Evolutionary conservation across 2,888 invertebrate genomes (phyloP).

Genomic region (Volucella zonaria): DNA sequence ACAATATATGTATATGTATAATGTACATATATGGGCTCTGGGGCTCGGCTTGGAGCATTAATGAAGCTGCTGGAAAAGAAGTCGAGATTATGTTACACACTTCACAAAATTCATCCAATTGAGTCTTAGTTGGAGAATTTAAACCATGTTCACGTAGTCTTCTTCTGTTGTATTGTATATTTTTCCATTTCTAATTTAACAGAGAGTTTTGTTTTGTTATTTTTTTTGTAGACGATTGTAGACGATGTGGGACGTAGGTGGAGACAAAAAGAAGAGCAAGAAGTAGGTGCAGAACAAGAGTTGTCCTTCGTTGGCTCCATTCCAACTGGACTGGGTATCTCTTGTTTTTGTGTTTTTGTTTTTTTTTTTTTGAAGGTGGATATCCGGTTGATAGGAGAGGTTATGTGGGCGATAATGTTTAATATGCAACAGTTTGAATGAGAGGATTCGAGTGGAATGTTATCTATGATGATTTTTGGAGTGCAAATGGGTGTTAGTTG

Average conservation of each 20-base stretch:
- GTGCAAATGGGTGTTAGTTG: background rate
- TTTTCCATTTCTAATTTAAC: background rate
- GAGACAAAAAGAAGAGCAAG: slow-evolving; percentile 6
- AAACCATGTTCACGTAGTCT: background rate
- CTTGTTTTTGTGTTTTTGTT: background rate
- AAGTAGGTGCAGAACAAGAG: slow-evolving; percentile 7
- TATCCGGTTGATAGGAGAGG: slow-evolving; percentile 27
- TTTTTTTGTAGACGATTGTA: too few relatives aligned
- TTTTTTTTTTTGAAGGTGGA: slow-evolving; percentile 31
- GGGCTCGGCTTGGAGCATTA: background rate
- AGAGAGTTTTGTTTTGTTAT: too few relatives aligned
- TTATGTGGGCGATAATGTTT: slow-evolving; percentile 51
- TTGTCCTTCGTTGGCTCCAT: slow-evolving; percentile 41
- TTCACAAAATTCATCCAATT: slow-evolving; percentile 38
- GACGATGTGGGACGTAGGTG: background rate
- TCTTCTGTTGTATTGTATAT: background rate
- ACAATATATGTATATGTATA: background rate
- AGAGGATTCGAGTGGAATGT: slow-evolving; percentile 28
- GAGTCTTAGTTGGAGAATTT: slow-evolving; percentile 14
- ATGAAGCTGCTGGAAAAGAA: too few relatives aligned
- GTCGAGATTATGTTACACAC: slow-evolving; percentile 45
- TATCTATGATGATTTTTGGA: slow-evolving; percentile 11
- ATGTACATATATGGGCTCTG: background rate
- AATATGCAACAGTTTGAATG: slow-evolving; percentile 62
- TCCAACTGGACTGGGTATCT: slow-evolving; percentile 45